A percentile compares a stretch with the other conserved stretches of the same genome.
Evolutionary conservation across 2,113 vertebrate species (phyloP).

Genomic region (Opisthocomus hoazin): DNA sequence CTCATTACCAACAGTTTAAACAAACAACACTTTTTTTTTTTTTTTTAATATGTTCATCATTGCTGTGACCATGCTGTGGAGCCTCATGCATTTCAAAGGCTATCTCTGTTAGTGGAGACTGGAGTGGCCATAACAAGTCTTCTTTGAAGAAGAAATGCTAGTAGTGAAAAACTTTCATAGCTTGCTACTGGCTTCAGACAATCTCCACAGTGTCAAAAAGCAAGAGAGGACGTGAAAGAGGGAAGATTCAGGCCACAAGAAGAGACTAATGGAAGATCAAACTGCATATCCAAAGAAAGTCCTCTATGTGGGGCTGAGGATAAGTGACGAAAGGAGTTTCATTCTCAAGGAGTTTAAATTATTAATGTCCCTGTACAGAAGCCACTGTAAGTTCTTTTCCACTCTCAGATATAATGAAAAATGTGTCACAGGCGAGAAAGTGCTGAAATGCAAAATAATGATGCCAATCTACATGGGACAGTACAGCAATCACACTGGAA

Average conservation of each 20-base stretch:
- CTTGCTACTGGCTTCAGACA: not conserved
- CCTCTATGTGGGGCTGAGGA: not conserved
- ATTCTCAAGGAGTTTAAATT: slow-evolving; percentile 4
- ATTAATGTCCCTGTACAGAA: not conserved
- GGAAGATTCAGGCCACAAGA: not conserved
- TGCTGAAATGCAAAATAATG: not conserved
- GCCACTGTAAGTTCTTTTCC: not conserved
- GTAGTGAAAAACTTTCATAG: not conserved
- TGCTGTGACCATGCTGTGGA: not conserved
- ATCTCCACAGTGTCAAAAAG: not conserved
- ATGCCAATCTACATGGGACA: not conserved
- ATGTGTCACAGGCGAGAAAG: not conserved
- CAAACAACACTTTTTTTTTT: not conserved
- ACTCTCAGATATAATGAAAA: not conserved
- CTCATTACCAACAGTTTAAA: not conserved
- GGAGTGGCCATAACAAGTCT: not conserved
- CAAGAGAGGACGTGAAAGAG: not conserved
- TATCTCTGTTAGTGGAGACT: not conserved
- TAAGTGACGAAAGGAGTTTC: not conserved
- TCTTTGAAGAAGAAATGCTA: not conserved
- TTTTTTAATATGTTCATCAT: not conserved
- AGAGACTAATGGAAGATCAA: not conserved
- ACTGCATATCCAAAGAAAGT: not conserved
- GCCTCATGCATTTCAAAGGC: not conserved
- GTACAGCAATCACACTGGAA: not conserved